Conservation (phyloP, 2,113 vertebrate genomes). For the Hylia prasina region DNA sequence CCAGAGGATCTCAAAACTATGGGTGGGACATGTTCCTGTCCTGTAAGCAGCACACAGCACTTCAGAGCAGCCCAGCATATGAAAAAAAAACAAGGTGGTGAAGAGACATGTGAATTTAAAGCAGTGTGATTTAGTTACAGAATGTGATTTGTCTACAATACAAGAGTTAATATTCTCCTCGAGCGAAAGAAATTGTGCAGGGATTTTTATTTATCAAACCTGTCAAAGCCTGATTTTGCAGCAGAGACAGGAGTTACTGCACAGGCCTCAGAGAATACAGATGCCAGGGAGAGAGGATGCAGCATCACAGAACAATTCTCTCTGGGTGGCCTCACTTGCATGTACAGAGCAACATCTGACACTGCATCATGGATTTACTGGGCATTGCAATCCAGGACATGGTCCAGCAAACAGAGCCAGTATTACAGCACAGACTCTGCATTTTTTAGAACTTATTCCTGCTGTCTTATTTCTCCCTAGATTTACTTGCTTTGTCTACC, state of each 20-base stretch:
- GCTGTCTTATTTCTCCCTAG: not conserved
- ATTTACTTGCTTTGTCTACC: not conserved
- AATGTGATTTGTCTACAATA: not conserved
- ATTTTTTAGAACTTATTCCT: too few relatives aligned
- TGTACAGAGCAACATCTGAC: not conserved
- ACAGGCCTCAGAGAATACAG: not conserved
- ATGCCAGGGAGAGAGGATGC: not conserved
- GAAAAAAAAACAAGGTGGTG: not conserved
- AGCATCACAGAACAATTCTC: not conserved
- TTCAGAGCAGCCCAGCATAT: not conserved
- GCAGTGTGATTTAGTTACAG: not conserved
- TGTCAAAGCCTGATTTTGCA: not conserved
- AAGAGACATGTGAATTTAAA: not conserved
- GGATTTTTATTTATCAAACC: not conserved
- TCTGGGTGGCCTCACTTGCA: not conserved
- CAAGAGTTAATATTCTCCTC: not conserved
- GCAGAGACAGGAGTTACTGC: not conserved
- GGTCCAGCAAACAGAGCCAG: not conserved
- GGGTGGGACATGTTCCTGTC: not conserved
- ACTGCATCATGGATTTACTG: not conserved
- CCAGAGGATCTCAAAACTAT: not conserved
- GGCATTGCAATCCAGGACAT: accelerated
- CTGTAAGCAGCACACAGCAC: not conserved
- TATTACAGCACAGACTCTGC: too few relatives aligned
- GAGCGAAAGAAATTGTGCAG: not conserved